phyloP scores from a whole-genome alignment of 1,140 invertebrate species.

The Marisa cornuarietis region DNA sequence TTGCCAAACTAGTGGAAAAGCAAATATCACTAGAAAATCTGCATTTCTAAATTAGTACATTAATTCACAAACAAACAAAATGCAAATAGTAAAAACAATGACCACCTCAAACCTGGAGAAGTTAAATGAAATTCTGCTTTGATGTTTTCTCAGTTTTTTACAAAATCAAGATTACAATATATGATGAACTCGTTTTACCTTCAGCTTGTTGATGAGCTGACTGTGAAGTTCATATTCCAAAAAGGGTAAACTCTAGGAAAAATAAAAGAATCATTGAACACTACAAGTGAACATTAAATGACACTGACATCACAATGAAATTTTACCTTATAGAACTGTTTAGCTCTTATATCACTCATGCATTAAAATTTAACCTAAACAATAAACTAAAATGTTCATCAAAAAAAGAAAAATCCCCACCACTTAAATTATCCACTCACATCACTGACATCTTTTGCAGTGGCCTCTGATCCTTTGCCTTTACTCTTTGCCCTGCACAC shows the following conservation, averaged over 20 bases:
- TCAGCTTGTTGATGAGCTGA: conserved; percentile 88
- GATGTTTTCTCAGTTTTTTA: not conserved
- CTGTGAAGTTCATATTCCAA: conserved; percentile 95
- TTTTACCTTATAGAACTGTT: too few relatives aligned
- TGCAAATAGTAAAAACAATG: not conserved
- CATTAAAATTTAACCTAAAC: not conserved
- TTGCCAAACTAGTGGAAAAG: too few relatives aligned
- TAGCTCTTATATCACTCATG: not conserved
- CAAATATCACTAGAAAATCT: too few relatives aligned
- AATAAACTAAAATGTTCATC: too few relatives aligned
- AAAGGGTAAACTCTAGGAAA: conserved; percentile 78
- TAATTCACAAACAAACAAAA: not conserved
- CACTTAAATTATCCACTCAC: conserved; percentile 62
- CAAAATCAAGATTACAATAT: conserved; percentile 5
- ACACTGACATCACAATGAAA: too few relatives aligned
- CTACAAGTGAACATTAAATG: too few relatives aligned
- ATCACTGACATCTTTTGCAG: conserved; percentile 90
- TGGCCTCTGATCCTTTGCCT: conserved; percentile 84
- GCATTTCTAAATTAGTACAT: not conserved
- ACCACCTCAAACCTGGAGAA: not conserved
- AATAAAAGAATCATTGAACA: too few relatives aligned
- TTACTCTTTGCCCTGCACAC: conserved; percentile 81
- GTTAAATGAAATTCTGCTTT: not conserved
- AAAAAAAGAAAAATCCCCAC: conserved; percentile 10
- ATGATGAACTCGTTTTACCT: conserved; percentile 68